A percentile compares a stretch with the other conserved stretches of the same genome.
phyloP scores from a whole-genome alignment of 1,140 invertebrate genomes.

The Aphaenogaster rudis region DNA sequence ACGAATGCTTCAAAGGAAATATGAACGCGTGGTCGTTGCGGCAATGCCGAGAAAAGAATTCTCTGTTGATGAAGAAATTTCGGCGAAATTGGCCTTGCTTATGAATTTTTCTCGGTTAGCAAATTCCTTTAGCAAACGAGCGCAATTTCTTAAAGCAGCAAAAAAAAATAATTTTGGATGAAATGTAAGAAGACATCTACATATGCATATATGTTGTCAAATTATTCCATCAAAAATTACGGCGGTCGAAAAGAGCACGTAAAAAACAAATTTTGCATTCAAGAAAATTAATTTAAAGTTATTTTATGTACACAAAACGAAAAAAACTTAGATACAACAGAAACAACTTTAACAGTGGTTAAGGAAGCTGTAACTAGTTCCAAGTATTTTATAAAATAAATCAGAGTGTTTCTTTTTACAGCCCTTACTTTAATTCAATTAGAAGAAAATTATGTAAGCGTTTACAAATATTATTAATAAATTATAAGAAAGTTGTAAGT shows the following conservation, averaged over 20 bases:
- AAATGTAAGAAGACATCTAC: not conserved
- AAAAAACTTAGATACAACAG: not conserved
- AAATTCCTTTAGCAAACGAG: conserved; percentile 1
- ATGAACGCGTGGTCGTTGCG: conserved; percentile 32
- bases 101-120: conserved; percentile 32
- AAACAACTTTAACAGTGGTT: not conserved
- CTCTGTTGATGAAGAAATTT: conserved; percentile 43
- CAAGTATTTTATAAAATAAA: conserved; percentile 1
- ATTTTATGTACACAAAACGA: not conserved
- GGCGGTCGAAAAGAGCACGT: not conserved
- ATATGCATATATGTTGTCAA: not conserved
- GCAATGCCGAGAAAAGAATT: conserved; percentile 18
- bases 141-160: not conserved
- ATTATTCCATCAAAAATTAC: not conserved
- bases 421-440: not conserved
- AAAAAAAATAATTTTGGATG: not conserved
- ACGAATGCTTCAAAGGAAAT: conserved; percentile 56
- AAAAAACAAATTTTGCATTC: not conserved
- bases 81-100: conserved; percentile 10
- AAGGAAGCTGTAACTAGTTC: not conserved
- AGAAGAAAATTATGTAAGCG: not conserved
- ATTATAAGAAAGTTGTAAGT: not conserved
- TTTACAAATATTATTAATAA: conserved; percentile 5
- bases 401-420: not conserved
- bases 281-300: conserved; percentile 14